These are phyloP conservation scores for Elaeidobius kamerunicus DNA, from an alignment of 2,888 invertebrate species.

Conservation along the genomic window DNA sequence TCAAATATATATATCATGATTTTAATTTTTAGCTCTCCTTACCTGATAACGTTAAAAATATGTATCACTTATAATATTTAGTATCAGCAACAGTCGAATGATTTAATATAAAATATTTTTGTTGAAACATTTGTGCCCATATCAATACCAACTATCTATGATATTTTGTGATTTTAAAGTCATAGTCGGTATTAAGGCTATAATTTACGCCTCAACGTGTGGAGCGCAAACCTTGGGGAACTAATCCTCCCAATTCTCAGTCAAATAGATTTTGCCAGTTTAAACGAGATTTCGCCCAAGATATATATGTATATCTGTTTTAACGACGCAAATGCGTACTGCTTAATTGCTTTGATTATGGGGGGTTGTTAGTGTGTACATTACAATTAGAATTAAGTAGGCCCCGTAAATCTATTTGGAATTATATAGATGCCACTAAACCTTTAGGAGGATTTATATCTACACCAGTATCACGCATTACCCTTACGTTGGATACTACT, in stretches of 20 bases:
- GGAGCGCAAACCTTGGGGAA: conserved; percentile 25
- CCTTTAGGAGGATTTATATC: no score
- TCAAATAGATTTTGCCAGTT: conserved; percentile 29
- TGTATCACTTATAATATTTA: no score
- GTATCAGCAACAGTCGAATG: no score
- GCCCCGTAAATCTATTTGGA: no score
- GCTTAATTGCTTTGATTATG: conserved; percentile 24
- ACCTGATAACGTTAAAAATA: no score
- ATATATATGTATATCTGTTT: conserved; percentile 26
- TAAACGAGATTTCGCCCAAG: conserved; percentile 28
- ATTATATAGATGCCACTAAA: no score
- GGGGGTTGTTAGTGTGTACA: conserved; percentile 8
- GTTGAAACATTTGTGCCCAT: no score
- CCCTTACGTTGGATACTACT: no score
- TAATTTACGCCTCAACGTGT: conserved; percentile 27
- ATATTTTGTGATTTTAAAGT: conserved; percentile 9
- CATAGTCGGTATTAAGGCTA: conserved; percentile 24
- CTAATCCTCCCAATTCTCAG: conserved; percentile 29
- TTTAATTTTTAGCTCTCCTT: neutral
- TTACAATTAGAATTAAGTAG: conserved; percentile 2
- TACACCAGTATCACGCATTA: no score
- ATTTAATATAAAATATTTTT: no score
- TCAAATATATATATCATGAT: no score
- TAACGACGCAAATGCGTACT: conserved; percentile 21
- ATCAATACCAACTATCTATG: no score